Evolutionary conservation across 1,140 invertebrate genomes (phyloP), one percentile per base, ranked within the genome.

Genomic region (Drosophila auraria): DNA sequence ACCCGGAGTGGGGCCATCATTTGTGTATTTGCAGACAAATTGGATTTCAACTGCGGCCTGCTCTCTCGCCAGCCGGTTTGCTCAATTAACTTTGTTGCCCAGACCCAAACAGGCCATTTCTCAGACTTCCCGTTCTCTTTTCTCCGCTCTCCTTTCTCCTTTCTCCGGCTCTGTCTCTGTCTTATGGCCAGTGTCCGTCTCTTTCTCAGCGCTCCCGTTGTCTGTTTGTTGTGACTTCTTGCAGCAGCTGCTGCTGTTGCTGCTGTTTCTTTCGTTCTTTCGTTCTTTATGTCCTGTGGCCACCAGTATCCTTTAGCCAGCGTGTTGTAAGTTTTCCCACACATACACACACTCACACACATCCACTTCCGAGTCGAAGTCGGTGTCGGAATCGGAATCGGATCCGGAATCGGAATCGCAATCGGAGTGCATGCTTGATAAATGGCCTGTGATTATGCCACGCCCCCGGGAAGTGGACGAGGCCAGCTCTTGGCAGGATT

Each of bases 11-110:
- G 51, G 25, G n/a, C 76, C 66, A 78, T 78, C 73, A 78, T 78
- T 78, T 78, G 73, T 69, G 59, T 77, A 78, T 78, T 78, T 78
- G 56, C 74, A 63, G 78, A 80, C 77, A 80, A 80, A 80, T 80
- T 79, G 78, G 68, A 80, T 80, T 80, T 80, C 54, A 33, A 57
- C 73, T 77, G 50, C 45, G 74, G 73, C 61, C 54, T 40, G 61
- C 69, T 62, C 50, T 25, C 54, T 30, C 53, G 51, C 64, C 45
- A 58, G 44, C 36, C 59, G 44, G 65, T 49, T 80, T 80, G 78
- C 77, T 80, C 78, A 80, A 80, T 80, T 80, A 80, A 80, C 78
- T 80, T 72, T 80, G 78, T 65, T 74, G 77, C 69, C 77, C 68
- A n/a, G 68, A 64, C 60, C 47, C 42, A 79, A 64, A 72, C 76